Base-by-base conservation (phyloP, 2,797 vertebrate species). In the Perodicticus potto region DNA sequence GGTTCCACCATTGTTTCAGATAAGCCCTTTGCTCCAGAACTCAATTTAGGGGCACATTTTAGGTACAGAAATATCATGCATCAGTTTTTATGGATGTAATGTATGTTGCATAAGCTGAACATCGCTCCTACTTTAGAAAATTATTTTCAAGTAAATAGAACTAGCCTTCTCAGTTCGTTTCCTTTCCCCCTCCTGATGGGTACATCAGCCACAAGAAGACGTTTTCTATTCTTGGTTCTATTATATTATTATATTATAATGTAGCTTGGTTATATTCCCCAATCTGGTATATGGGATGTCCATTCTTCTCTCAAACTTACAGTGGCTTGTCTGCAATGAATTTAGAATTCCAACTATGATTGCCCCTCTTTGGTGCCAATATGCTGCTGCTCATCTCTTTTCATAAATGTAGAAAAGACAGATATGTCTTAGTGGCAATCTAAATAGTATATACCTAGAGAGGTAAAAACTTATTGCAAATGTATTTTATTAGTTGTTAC, bases 1-100 rank as follows among this genome's bases (percentile, higher is more conserved):
- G 99, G 99, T 40, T 99, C 98, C 32, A 99, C 99, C 2, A 99
- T 99, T 34, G 97, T 99, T 97, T 99, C 98, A 0, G 98, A 99
- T 97, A 98, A 95, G 81, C 98, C 99, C 14, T 99, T 99, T 78
- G 97, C 97, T 57, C 99, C 99, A 2, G 98, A 96, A 63, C 98
- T 99, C n/a, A 98, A 99, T 88, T 81, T 99, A 23, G 99, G 99
- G n/a, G 96, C 98, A 7, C 97, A 97, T 96, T 99, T 99, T 97
- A 99, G 99, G 99, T 99, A 98, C 34, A 97, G 43, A 17, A 5
- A 55, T 53, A 40, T 53, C 63, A 40, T 49, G 43, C 63, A 3
- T 23, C 57, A 19, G 0, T 93, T 65, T 61, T 82, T 53, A 20
- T 27, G 61, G 25, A 4, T 74, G 4, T 69, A 13, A 29, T 3